Evolutionary conservation across 2,888 invertebrate genomes (phyloP).

Genomic region (Sclerodermus sp.): DNA sequence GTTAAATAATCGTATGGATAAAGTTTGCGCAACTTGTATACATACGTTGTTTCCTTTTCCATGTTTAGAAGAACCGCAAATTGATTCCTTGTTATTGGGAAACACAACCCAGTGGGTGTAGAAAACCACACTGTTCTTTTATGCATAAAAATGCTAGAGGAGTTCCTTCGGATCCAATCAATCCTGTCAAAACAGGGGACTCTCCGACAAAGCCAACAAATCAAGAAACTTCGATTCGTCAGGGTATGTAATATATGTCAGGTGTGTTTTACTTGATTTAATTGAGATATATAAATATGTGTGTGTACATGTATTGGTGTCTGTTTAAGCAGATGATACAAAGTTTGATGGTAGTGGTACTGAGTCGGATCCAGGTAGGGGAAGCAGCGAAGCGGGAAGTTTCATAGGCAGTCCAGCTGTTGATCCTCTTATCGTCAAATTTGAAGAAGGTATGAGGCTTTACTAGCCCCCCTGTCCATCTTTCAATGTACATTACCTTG

Average conservation of each 20-base stretch:
- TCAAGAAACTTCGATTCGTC: slow-evolving; percentile 51
- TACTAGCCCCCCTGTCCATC: slow-evolving; percentile 63
- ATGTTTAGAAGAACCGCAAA: slow-evolving; percentile 73
- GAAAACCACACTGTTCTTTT: slow-evolving; percentile 83
- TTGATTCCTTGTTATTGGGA: slow-evolving; percentile 87
- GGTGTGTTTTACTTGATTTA: background rate
- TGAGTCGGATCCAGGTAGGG: slow-evolving; percentile 52
- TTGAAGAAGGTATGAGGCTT: slow-evolving; percentile 82
- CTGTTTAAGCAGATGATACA: slow-evolving; percentile 40
- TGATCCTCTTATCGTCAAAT: slow-evolving; percentile 75
- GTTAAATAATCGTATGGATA: no score
- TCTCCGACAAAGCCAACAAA: slow-evolving; percentile 42
- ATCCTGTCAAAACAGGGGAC: slow-evolving; percentile 41
- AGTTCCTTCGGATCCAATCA: slow-evolving; percentile 34
- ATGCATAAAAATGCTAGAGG: slow-evolving; percentile 63
- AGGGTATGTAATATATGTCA: slow-evolving; percentile 40
- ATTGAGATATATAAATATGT: no score
- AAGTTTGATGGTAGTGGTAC: slow-evolving; percentile 52
- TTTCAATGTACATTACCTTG: slow-evolving; percentile 57
- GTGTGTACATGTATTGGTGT: background rate
- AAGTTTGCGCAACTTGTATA: no score
- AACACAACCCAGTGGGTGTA: slow-evolving; percentile 80
- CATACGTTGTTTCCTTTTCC: no score
- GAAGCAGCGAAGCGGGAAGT: slow-evolving; percentile 53
- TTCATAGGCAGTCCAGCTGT: slow-evolving; percentile 61